phyloP scores from a whole-genome alignment of 2,113 vertebrate genomes.

The Antechinus stuartii region DNA sequence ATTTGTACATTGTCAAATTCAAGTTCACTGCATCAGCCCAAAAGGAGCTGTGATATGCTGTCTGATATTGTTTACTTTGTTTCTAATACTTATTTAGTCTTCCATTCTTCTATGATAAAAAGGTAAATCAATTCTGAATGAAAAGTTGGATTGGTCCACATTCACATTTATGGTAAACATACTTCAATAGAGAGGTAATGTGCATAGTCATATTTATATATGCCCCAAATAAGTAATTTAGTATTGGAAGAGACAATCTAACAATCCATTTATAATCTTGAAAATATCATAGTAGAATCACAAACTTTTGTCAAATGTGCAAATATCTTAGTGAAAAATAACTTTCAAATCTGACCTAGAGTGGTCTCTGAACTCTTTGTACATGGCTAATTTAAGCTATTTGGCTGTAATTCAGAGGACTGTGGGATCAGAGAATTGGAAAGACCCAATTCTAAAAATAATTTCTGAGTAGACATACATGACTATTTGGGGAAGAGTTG shows the following conservation, averaged over 20 bases:
- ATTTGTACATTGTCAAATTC: conserved; percentile 5
- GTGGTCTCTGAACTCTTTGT: not conserved
- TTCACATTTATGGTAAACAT: conserved; percentile 34
- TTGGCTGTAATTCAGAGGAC: not conserved
- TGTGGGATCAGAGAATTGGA: not conserved
- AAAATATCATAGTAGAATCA: conserved; percentile 36
- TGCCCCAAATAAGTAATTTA: not conserved
- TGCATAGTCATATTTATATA: not conserved
- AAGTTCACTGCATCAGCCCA: conserved; percentile 11
- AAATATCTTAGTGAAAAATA: conserved; percentile 21
- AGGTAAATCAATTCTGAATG: conserved; percentile 45
- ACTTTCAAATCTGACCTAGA: not conserved
- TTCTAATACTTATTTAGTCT: conserved; percentile 11
- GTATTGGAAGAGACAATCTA: not conserved
- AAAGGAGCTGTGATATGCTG: not conserved
- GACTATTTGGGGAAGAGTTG: not conserved
- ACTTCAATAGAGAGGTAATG: not conserved
- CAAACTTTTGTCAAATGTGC: conserved; percentile 31
- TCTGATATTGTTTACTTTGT: conserved; percentile 14
- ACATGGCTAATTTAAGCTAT: not conserved
- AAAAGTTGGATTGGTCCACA: not conserved
- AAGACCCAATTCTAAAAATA: not conserved
- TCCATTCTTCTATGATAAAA: conserved; percentile 12
- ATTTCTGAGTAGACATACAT: not conserved
- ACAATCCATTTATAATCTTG: conserved; percentile 33